Evolutionary conservation across 2,113 vertebrate genomes (phyloP).

Genomic region (Herpailurus yagouaroundi): DNA sequence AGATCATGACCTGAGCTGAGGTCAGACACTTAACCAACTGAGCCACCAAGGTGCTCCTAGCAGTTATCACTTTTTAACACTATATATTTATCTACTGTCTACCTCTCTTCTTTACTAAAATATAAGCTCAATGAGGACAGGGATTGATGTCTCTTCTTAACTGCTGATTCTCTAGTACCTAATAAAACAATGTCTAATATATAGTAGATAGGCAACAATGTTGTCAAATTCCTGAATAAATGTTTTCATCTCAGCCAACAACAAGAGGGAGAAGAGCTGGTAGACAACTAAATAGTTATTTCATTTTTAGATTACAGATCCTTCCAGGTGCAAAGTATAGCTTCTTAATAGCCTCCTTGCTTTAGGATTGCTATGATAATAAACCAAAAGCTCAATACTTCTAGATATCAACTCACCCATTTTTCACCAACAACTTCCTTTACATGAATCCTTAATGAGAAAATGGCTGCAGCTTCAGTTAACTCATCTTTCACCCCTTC

Average conservation of each 20-base stretch:
- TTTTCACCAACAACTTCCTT: neutral
- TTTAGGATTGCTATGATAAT: neutral
- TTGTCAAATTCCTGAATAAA: constrained; percentile 2
- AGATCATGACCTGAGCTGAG: too few species aligned
- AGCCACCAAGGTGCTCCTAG: too few species aligned
- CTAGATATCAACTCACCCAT: neutral
- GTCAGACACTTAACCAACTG: too few species aligned
- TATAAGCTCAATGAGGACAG: neutral
- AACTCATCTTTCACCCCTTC: neutral
- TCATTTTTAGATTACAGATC: neutral
- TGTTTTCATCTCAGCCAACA: neutral
- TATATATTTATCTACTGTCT: neutral
- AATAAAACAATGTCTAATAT: neutral
- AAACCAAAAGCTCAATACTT: neutral
- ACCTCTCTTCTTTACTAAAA: neutral
- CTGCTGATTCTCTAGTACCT: neutral
- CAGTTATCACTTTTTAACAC: neutral
- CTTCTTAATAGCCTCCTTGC: neutral
- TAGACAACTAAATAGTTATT: neutral
- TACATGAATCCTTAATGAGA: neutral
- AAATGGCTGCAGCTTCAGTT: neutral
- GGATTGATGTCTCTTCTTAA: neutral
- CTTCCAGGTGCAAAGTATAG: neutral
- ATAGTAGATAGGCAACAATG: neutral
- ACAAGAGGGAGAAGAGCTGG: neutral